Base-by-base conservation (phyloP, 2,888 invertebrate genomes). In the Spatulosminthurus flaviceps region DNA sequence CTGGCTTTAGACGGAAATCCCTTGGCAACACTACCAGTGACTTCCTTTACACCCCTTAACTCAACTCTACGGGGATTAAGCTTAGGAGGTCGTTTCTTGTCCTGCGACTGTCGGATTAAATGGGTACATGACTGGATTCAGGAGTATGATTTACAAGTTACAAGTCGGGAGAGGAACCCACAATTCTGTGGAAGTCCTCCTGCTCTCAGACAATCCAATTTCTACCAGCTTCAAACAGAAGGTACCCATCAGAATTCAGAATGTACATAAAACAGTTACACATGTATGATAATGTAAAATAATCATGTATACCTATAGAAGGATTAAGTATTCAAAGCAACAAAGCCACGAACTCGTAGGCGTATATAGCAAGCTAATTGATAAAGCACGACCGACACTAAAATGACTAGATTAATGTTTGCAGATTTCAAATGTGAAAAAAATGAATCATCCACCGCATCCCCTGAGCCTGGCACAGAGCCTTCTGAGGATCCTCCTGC, bases 91-190 rank as follows among this genome's bases (percentile, higher is more conserved):
- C 90, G 95, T 81, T 95, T 95, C 87, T 89, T 96, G 41, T 93
- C 93, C 84, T 96, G 96, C 87, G 96, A 96, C 87, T 96, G 96
- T 87, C 92, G 93, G 79, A 88, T 96, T 71, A 91, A 92, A 11
- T 96, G 96, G 96, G 93, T 96, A 80, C 92, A 94, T 81, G 93
- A 95, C 87, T 96, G 96, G 96, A 95, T 96, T 85, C 91, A 92
- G 76, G 92, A 92, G 83, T 93, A 93, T 19, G 95, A 96, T 87
- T 89, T 96, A 61, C 96, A 96, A 90, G 95, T 96, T 24, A 96
- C 96, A 16, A 95, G 95, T 82, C 91, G 96, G 66, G 96, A 96
- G 88, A 90, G 95, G 85, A 95, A 94, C 88, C 96, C 96, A 9
- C 96, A 96, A 88, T 96, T 96, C 88, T 96, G 96, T 86, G 96